These are phyloP conservation scores for Mactra quadrangularis DNA, from an alignment of 1,140 invertebrate genomes.

Conservation along the genomic window DNA sequence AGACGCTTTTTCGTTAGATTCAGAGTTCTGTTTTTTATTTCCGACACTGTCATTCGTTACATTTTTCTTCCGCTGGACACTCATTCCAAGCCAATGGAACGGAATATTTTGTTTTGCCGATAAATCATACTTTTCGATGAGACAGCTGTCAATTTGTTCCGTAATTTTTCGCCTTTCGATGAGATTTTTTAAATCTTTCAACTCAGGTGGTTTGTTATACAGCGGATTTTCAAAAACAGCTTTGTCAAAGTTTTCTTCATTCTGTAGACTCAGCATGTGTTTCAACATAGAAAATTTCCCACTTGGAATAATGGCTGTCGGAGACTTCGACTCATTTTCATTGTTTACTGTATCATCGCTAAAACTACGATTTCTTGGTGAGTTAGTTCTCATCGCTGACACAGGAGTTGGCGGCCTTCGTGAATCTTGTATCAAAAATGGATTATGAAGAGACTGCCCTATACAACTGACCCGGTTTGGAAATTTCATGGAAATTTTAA, in stretches of 20 bases:
- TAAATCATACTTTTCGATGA: slow-evolving; percentile 41
- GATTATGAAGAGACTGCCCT: background rate
- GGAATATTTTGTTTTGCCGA: slow-evolving; percentile 56
- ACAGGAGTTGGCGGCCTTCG: background rate
- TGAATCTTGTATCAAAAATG: background rate
- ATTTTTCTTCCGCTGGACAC: background rate
- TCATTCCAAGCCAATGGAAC: slow-evolving; percentile 50
- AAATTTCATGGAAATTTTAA: background rate
- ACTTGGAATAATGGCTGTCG: background rate
- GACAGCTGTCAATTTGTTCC: background rate
- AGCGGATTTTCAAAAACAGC: slow-evolving; percentile 46
- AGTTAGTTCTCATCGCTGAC: background rate
- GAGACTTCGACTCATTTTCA: background rate
- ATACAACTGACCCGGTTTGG: background rate
- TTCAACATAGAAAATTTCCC: slow-evolving; percentile 57
- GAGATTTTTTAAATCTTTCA: slow-evolving; percentile 34
- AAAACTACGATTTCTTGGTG: too few species aligned
- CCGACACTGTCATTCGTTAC: too few species aligned
- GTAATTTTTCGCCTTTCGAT: slow-evolving; percentile 36
- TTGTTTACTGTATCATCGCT: too few species aligned
- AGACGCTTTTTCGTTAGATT: background rate
- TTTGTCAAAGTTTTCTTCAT: slow-evolving; percentile 56
- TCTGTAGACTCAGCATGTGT: slow-evolving; percentile 45
- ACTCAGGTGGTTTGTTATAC: slow-evolving; percentile 11
- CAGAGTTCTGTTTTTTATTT: too few species aligned